Evolutionary conservation across 1,140 invertebrate species (phyloP).

Genomic region (Meteorus sp.): DNA sequence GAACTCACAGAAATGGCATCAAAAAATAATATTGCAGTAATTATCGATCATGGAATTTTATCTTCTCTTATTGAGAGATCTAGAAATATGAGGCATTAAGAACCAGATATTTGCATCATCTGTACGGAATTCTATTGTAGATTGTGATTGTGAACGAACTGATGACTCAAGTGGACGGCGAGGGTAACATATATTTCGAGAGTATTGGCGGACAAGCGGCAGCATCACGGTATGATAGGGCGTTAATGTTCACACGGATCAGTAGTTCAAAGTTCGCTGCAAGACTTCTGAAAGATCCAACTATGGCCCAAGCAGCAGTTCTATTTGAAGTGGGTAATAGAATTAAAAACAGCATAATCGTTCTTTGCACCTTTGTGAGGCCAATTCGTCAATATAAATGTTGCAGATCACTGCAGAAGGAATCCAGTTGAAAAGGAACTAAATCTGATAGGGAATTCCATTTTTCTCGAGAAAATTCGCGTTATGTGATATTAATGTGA

Average conservation of each 20-base stretch:
- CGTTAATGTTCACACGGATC: conserved; percentile 35
- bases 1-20: conserved; percentile 35
- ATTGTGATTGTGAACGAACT: conserved; percentile 44
- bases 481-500: no score
- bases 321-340: conserved; percentile 38
- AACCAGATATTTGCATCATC: no score
- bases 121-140: conserved; percentile 23
- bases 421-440: no score
- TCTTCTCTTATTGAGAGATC: no score
- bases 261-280: conserved; percentile 39
- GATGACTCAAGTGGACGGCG: conserved; percentile 35
- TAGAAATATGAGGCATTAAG: no score
- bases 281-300: conserved; percentile 40
- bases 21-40: conserved; percentile 17
- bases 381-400: no score
- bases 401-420: no score
- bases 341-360: neutral
- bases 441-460: no score
- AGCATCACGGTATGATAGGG: conserved; percentile 37
- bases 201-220: conserved; percentile 42
- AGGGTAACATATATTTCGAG: conserved; percentile 34
- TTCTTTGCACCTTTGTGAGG: neutral
- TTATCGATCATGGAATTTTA: no score
- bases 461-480: no score
- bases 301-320: conserved; percentile 33